A percentile compares a stretch with the other conserved stretches of the same genome.
Evolutionary conservation across 2,888 invertebrate species (phyloP).

Genomic region (Ptycholaimellus sp.): DNA sequence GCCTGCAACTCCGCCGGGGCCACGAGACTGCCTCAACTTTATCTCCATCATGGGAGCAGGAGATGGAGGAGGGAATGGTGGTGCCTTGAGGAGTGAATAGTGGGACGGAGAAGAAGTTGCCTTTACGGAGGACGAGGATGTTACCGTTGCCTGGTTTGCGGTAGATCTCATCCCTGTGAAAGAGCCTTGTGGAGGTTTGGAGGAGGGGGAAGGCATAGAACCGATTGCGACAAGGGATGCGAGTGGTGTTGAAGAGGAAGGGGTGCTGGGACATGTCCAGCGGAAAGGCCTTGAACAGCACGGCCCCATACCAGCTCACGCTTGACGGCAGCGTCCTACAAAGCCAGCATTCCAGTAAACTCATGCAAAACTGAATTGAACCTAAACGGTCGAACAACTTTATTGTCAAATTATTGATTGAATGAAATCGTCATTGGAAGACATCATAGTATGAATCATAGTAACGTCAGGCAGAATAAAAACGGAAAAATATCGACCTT

Average conservation of each 20-base stretch:
- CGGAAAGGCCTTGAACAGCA: conserved; percentile 61
- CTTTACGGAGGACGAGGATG: conserved; percentile 56
- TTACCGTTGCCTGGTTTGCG: conserved; percentile 46
- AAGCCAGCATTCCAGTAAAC: too few relatives aligned
- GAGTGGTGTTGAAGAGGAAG: conserved; percentile 61
- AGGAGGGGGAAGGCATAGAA: conserved; percentile 23
- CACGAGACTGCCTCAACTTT: conserved; percentile 41
- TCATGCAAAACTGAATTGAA: conserved; percentile 1
- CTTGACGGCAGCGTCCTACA: conserved; percentile 49
- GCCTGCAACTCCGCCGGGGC: conserved; percentile 46
- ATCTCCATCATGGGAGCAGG: too few relatives aligned
- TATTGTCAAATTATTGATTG: neutral
- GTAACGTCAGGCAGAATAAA: neutral
- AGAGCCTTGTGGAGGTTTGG: conserved; percentile 45
- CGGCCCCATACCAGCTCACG: conserved; percentile 54
- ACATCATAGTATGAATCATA: neutral
- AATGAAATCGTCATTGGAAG: too few relatives aligned
- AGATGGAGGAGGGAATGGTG: too few relatives aligned
- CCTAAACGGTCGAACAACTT: neutral
- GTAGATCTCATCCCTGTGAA: conserved; percentile 27
- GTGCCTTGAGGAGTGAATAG: too few relatives aligned
- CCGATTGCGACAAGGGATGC: conserved; percentile 43
- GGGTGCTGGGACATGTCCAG: conserved; percentile 89
- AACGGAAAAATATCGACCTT: conserved; percentile 20
- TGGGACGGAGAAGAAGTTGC: conserved; percentile 65